Evolutionary conservation across 2,113 vertebrate species (phyloP).

Genomic region (Tetraodon nigroviridis): DNA sequence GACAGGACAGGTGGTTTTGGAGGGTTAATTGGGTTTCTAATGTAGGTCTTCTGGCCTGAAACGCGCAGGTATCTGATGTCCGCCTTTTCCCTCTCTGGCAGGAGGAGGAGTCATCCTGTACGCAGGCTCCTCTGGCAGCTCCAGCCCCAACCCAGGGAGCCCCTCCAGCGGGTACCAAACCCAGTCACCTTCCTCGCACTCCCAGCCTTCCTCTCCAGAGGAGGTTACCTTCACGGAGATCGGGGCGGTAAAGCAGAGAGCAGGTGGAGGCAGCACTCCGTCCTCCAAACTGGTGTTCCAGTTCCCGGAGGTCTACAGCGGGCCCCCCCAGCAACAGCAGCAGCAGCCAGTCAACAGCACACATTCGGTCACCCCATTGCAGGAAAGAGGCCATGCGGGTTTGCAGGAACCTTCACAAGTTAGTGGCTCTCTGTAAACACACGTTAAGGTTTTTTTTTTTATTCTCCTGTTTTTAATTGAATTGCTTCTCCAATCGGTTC

Average conservation of each 20-base stretch:
- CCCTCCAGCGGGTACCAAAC: conserved; percentile 80
- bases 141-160: conserved; percentile 75
- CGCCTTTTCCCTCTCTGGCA: conserved; percentile 27
- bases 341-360: conserved; percentile 55
- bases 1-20: neutral
- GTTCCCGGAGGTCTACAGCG: conserved; percentile 72
- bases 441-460: neutral
- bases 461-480: neutral
- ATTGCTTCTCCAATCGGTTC: conserved; percentile 5
- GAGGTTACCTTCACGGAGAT: conserved; percentile 77
- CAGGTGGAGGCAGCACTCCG: conserved; percentile 39
- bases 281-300: conserved; percentile 76
- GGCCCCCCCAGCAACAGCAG: conserved; percentile 25
- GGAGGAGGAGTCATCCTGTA: conserved; percentile 75
- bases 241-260: conserved; percentile 60
- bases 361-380: conserved; percentile 66
- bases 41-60: neutral
- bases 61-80: neutral
- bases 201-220: conserved; percentile 79
- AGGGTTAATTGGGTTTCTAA: neutral
- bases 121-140: conserved; percentile 70
- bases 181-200: conserved; percentile 75
- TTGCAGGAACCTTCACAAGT: conserved; percentile 75
- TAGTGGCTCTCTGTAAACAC: conserved; percentile 20
- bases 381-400: conserved; percentile 68